phyloP scores from a whole-genome alignment of 2,888 invertebrate species.

The Dryadula phaetusa region DNA sequence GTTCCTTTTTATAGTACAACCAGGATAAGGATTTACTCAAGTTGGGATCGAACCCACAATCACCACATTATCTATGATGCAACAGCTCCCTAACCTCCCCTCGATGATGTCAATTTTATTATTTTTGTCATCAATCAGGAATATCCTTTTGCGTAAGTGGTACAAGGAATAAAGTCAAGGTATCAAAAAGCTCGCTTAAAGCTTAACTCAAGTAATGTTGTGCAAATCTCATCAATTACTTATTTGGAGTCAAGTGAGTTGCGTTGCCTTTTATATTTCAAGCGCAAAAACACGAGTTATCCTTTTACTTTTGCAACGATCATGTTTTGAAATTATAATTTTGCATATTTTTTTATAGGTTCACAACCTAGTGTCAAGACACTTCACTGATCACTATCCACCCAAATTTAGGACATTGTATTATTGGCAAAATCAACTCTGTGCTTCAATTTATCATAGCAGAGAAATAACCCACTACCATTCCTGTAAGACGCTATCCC shows the following conservation, averaged over 20 bases:
- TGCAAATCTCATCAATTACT: constrained; percentile 28
- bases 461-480: no score
- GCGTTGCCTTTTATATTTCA: constrained; percentile 8
- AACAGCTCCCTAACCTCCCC: constrained; percentile 32
- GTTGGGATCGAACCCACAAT: not conserved
- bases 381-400: no score
- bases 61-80: no score
- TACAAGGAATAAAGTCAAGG: constrained; percentile 37
- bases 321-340: not conserved
- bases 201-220: constrained; percentile 4
- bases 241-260: constrained; percentile 9
- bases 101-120: not conserved
- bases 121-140: constrained; percentile 33
- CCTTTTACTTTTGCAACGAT: constrained; percentile 12
- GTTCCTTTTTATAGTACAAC: no score
- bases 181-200: constrained; percentile 1
- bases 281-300: constrained; percentile 10
- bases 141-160: constrained; percentile 34
- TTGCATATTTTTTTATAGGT: not conserved
- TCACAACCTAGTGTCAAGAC: not conserved
- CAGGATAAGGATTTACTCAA: no score
- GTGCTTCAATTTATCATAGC: no score
- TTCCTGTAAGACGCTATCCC: no score
- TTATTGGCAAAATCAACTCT: no score
- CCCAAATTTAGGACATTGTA: no score